Conservation (phyloP, 2,888 invertebrate species). For the Agapostemon virescens region DNA sequence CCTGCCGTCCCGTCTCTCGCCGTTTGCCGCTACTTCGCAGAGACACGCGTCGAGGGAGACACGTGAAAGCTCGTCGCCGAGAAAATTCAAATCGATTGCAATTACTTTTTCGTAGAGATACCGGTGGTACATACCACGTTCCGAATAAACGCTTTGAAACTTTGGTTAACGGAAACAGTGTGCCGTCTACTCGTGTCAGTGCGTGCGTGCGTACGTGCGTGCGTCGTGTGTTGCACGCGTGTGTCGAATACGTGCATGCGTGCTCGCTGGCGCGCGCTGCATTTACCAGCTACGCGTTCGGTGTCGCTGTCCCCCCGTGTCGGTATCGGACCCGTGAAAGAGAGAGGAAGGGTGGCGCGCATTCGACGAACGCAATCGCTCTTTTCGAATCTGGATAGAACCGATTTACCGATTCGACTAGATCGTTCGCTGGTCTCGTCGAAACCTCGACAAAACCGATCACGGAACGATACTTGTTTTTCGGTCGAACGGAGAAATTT, state of each 20-base stretch:
- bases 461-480: not conserved
- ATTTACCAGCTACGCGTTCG: too few relatives aligned
- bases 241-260: too few relatives aligned
- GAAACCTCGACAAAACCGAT: not conserved
- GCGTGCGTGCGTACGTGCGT: not conserved
- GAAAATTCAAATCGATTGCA: not conserved
- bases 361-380: not conserved
- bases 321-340: too few relatives aligned
- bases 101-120: not conserved
- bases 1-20: too few relatives aligned
- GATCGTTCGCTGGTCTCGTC: not conserved
- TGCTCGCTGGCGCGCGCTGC: too few relatives aligned
- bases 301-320: too few relatives aligned
- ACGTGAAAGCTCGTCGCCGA: not conserved
- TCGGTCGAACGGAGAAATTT: not conserved
- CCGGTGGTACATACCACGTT: not conserved
- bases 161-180: not conserved
- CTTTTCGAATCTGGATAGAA: not conserved
- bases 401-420: not conserved
- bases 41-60: not conserved
- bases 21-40: not conserved
- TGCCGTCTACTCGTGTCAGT: not conserved
- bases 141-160: not conserved
- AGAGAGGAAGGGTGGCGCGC: slow-evolving; percentile 10
- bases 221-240: not conserved